These are phyloP conservation scores for Hippoglossus hippoglossus DNA, from an alignment of 2,797 vertebrate species.

Conservation along the genomic window DNA sequence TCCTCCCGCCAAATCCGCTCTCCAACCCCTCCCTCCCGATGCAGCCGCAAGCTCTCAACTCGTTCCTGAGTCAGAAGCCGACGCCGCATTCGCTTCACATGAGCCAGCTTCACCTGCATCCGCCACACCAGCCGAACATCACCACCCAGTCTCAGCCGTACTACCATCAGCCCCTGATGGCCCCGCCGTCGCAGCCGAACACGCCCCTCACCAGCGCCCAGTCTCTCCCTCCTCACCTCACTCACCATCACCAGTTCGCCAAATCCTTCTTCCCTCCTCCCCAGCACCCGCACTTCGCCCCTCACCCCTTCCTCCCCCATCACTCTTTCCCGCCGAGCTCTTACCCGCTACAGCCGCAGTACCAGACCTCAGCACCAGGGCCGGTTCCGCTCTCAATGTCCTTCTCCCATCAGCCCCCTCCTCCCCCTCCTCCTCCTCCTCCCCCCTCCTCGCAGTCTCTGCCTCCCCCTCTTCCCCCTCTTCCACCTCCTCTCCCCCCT, in stretches of 20 bases:
- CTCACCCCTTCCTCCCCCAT: slow-evolving; percentile 68
- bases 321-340: slow-evolving; percentile 52
- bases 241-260: slow-evolving; percentile 64
- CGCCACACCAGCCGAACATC: slow-evolving; percentile 37
- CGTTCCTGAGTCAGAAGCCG: slow-evolving; percentile 48
- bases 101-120: slow-evolving; percentile 50
- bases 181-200: slow-evolving; percentile 71
- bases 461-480: slow-evolving; percentile 38
- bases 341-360: slow-evolving; percentile 59
- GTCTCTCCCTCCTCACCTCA: slow-evolving; percentile 53
- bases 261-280: slow-evolving; percentile 66
- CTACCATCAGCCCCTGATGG: slow-evolving; percentile 67
- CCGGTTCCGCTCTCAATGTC: slow-evolving; percentile 39
- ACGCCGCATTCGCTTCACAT: slow-evolving; percentile 48
- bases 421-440: slow-evolving; percentile 41
- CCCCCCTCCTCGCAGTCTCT: slow-evolving; percentile 10
- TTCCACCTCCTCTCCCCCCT: slow-evolving; percentile 49
- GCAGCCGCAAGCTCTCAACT: slow-evolving; percentile 50
- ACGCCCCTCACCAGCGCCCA: slow-evolving; percentile 73
- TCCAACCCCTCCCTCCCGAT: slow-evolving; percentile 18
- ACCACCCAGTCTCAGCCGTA: slow-evolving; percentile 57
- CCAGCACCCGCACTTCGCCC: slow-evolving; percentile 59
- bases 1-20: slow-evolving; percentile 37
- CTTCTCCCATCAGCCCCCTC: slow-evolving; percentile 51
- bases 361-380: slow-evolving; percentile 50